A percentile compares a stretch with the other conserved stretches of the same genome.
phyloP scores from a whole-genome alignment of 2,888 invertebrate species.

The Ecdyonurus torrentis region DNA sequence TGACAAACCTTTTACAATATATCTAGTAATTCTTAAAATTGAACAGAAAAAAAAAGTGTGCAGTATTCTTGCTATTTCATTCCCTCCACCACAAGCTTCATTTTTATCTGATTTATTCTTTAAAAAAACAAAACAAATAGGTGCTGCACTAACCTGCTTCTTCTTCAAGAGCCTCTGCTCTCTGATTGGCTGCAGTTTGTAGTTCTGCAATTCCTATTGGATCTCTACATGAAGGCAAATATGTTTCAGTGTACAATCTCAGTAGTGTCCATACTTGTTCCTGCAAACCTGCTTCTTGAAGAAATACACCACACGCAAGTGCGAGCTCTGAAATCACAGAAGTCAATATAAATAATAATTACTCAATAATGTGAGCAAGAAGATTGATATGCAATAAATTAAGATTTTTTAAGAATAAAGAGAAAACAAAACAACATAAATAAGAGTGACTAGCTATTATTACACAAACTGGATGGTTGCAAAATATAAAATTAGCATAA shows the following conservation, averaged over 20 bases:
- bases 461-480: too few relatives aligned
- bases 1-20: too few relatives aligned
- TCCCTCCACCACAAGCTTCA: too few relatives aligned
- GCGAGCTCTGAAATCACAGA: slow-evolving; percentile 22
- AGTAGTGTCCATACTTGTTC: slow-evolving; percentile 58
- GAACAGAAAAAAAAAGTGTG: too few relatives aligned
- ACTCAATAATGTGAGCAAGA: background rate
- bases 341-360: background rate
- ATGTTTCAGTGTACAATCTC: slow-evolving; percentile 47
- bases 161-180: background rate
- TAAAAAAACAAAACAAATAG: too few relatives aligned
- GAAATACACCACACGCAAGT: slow-evolving; percentile 36
- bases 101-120: too few relatives aligned
- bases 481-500: too few relatives aligned
- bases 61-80: too few relatives aligned
- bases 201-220: background rate
- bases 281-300: slow-evolving; percentile 54
- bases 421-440: too few relatives aligned
- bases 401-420: too few relatives aligned
- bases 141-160: background rate
- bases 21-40: too few relatives aligned
- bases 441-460: too few relatives aligned
- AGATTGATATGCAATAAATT: background rate
- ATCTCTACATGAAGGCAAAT: slow-evolving; percentile 28
- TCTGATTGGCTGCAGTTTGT: background rate